Conservation (phyloP, 2,797 vertebrate species). For the Pipistrellus pipistrellus region DNA sequence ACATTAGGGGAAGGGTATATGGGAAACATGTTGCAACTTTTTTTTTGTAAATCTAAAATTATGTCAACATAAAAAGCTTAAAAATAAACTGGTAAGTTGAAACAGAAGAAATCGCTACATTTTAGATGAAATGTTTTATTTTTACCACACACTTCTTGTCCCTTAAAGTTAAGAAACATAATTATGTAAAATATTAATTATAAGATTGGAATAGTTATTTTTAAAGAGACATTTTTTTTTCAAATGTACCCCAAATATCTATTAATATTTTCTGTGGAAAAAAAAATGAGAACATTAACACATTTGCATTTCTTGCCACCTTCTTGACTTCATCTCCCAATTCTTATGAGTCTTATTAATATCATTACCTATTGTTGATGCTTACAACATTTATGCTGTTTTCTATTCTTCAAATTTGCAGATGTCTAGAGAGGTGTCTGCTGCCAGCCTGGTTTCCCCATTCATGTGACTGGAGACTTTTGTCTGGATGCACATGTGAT, state of each 20-base stretch:
- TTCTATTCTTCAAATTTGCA: not conserved
- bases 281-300: not conserved
- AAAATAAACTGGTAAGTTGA: not conserved
- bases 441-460: not conserved
- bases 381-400: not conserved
- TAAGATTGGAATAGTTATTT: constrained; percentile 47
- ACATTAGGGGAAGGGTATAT: not conserved
- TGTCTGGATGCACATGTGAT: accelerated
- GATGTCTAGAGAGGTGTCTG: not conserved
- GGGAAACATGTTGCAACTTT: not conserved
- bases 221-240: not conserved
- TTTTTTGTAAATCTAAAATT: not conserved
- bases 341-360: not conserved
- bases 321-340: not conserved
- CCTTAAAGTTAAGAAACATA: constrained; percentile 14
- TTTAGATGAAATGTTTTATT: not conserved
- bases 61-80: not conserved
- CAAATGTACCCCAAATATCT: not conserved
- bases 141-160: not conserved
- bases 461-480: not conserved
- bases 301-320: not conserved
- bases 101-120: constrained; percentile 26
- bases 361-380: not conserved
- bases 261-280: not conserved
- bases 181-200: constrained; percentile 44